Evolutionary conservation across 2,888 invertebrate genomes (phyloP), one percentile per base, ranked within the genome.

Genomic region (Teinopalpus imperialis): DNA sequence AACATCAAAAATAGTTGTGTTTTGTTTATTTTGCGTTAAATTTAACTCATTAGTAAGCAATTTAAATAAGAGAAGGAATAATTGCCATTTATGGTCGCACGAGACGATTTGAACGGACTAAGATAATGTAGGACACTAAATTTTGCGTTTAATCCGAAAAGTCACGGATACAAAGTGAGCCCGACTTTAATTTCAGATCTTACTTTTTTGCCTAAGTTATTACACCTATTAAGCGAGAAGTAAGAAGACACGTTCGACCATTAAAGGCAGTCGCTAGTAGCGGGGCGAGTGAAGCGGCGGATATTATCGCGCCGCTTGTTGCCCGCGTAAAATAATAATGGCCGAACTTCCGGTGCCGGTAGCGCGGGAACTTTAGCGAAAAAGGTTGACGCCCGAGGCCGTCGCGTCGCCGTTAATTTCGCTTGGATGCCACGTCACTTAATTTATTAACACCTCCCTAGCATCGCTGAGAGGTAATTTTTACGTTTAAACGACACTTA

Each of bases 301-400:
- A 83, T 88, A 89, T 89, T 89, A 89, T 89, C 89, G 88, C 89
- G 73, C 88, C 85, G 89, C 88, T 89, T 89, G 89, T 88, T 85
- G 81, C 79, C 85, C 86, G 89, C 89, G 87, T 89, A 87, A 89
- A 89, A 89, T 89, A 88, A 89, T 89, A 89, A 89, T 89, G 88
- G 85, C 72, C 76, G 79, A 89, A 89, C 86, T 89, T 89, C 90
- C 85, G 90, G 88, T 85, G 90, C 90, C 90, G 85, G 73, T 74
- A 81, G 82, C 85, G 83, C 66, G 81, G 85, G 80, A 87, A 86
- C 79, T 85, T 83, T 69, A 69, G 74, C 79, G 81, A 85, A 85
- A 85, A 85, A 82, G 74, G 77, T 85, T 85, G 85, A 81, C 85
- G 88, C 87, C 86, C 74, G 74, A 66, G 76, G 78, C 75, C 66